Evolutionary conservation across 1,140 invertebrate species (phyloP).

Genomic region (Aradophagus sp.): DNA sequence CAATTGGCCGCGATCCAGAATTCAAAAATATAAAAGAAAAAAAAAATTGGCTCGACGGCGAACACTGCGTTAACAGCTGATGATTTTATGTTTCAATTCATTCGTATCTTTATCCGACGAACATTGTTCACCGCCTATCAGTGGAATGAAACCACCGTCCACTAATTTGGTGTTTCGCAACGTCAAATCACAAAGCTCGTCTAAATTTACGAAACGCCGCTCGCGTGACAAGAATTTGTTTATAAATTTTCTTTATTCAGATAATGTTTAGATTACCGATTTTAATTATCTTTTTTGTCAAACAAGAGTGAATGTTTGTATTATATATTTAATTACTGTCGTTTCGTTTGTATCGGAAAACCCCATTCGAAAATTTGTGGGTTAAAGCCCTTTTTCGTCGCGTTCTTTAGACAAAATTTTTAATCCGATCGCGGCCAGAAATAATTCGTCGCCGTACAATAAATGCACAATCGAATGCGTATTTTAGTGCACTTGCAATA

Average conservation of each 20-base stretch:
- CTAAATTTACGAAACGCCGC: background rate
- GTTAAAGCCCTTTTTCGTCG: background rate
- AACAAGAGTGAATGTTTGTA: too few relatives aligned
- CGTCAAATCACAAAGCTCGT: background rate
- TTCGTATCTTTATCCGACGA: too few relatives aligned
- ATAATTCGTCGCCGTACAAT: constrained; percentile 43
- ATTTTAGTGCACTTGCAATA: constrained; percentile 54
- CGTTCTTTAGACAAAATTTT: too few relatives aligned
- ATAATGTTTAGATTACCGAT: too few relatives aligned
- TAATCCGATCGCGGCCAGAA: constrained; percentile 37
- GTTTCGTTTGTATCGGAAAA: too few relatives aligned
- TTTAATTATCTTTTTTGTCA: too few relatives aligned
- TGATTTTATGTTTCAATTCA: constrained; percentile 7
- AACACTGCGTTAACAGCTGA: constrained; percentile 1
- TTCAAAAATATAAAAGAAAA: constrained; percentile 21
- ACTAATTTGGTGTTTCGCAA: too few relatives aligned
- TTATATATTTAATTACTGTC: too few relatives aligned
- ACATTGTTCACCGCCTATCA: too few relatives aligned
- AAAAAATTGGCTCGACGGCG: constrained; percentile 21
- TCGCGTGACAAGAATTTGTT: too few relatives aligned
- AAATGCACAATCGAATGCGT: constrained; percentile 54
- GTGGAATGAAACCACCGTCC: too few relatives aligned
- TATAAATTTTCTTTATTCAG: too few relatives aligned
- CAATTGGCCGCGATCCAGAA: constrained; percentile 33
- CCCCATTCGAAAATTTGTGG: background rate